phyloP scores from a whole-genome alignment of 2,797 vertebrate genomes.

The Acrocephalus scirpaceus region DNA sequence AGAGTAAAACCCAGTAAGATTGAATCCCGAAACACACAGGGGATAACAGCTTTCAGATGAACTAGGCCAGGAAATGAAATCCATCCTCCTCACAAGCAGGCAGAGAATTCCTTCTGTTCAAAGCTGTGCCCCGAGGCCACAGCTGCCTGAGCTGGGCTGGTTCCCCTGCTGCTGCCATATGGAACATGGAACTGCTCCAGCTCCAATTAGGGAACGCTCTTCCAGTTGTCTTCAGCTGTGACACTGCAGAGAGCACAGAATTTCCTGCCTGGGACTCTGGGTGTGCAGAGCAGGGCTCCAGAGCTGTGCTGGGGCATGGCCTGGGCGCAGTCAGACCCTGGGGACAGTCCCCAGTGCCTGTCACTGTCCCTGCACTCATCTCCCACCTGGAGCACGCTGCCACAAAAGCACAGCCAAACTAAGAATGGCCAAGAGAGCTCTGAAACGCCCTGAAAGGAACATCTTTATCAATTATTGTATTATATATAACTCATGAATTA shows the following conservation, averaged over 20 bases:
- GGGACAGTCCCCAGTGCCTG: neutral
- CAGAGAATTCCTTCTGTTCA: neutral
- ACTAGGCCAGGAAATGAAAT: constrained; percentile 38
- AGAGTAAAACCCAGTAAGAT: neutral
- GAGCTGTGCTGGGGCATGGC: neutral
- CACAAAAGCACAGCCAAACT: neutral
- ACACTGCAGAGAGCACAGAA: neutral
- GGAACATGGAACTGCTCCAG: neutral
- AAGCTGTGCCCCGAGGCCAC: constrained; percentile 26
- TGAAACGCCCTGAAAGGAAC: neutral
- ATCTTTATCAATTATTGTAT: rapidly evolving
- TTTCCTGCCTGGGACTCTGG: neutral
- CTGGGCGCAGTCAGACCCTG: neutral
- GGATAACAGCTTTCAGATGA: neutral
- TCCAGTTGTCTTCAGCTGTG: neutral
- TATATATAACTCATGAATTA: neutral
- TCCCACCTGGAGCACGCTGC: neutral
- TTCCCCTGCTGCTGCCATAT: neutral
- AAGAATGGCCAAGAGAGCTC: neutral
- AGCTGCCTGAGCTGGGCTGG: neutral
- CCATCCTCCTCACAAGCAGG: constrained; percentile 10
- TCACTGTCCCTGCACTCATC: neutral
- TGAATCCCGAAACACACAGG: neutral
- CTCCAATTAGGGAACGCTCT: neutral
- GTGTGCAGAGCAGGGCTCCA: neutral